These are phyloP conservation scores for Acronicta alni DNA, from an alignment of 2,888 invertebrate genomes.

Conservation along the genomic window DNA sequence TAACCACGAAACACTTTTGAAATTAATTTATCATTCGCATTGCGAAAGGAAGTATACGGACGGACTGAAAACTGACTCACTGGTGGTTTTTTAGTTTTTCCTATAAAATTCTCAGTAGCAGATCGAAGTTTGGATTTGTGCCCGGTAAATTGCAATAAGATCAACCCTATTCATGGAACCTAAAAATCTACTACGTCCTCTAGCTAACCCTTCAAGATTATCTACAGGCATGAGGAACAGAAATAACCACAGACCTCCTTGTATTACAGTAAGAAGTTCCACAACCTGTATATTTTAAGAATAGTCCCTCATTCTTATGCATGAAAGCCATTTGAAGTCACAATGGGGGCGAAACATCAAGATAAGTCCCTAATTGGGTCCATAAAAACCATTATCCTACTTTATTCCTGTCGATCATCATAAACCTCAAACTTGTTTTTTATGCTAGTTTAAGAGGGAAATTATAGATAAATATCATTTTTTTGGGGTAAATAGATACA, in stretches of 20 bases:
- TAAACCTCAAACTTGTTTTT: slow-evolving; percentile 30
- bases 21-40: too few species aligned
- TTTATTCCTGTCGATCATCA: slow-evolving; percentile 29
- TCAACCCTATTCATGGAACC: too few species aligned
- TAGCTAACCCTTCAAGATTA: too few species aligned
- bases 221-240: too few species aligned
- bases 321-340: slow-evolving; percentile 40
- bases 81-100: too few species aligned
- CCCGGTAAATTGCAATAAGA: too few species aligned
- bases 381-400: slow-evolving; percentile 28
- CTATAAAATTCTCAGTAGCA: too few species aligned
- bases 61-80: too few species aligned
- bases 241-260: not conserved
- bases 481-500: not conserved
- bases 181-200: too few species aligned
- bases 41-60: too few species aligned
- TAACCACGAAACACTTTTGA: too few species aligned
- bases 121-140: too few species aligned
- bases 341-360: slow-evolving; percentile 30
- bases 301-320: slow-evolving; percentile 39
- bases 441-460: slow-evolving; percentile 11
- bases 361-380: slow-evolving; percentile 41
- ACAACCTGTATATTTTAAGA: slow-evolving; percentile 16
- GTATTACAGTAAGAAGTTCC: slow-evolving; percentile 10
- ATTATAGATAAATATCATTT: slow-evolving; percentile 2